Conservation (phyloP, 1,140 invertebrate species). For the Diplogasteroides magnus region DNA sequence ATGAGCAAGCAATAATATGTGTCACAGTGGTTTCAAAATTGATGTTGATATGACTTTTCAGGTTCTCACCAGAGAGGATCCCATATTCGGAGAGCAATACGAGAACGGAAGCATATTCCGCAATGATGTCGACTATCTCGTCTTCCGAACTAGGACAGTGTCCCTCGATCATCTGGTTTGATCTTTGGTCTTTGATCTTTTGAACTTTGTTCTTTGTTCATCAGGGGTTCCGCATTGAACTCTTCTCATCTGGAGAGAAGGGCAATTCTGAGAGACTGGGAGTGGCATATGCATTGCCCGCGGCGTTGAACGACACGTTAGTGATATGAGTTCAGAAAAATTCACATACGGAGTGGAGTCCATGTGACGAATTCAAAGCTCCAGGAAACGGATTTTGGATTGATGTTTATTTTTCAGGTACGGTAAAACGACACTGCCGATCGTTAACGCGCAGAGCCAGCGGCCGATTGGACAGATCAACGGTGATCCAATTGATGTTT, state of each 20-base stretch:
- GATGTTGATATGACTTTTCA: too few relatives aligned
- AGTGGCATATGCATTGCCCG: slow-evolving; percentile 29
- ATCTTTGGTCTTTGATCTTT: background rate
- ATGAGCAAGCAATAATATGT: slow-evolving; percentile 1
- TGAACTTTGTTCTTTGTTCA: background rate
- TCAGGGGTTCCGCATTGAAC: slow-evolving; percentile 32
- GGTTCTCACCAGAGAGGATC: slow-evolving; percentile 33
- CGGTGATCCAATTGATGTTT: slow-evolving; percentile 4
- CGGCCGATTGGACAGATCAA: slow-evolving; percentile 34
- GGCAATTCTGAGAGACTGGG: slow-evolving; percentile 22
- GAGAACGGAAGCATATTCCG: slow-evolving; percentile 29
- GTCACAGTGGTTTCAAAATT: too few relatives aligned
- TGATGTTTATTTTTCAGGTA: slow-evolving; percentile 3
- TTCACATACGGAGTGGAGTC: too few relatives aligned
- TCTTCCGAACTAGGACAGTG: slow-evolving; percentile 34
- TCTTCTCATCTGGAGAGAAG: slow-evolving; percentile 15
- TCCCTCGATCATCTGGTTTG: slow-evolving; percentile 24
- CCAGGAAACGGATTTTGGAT: background rate
- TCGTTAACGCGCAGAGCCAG: slow-evolving; percentile 20
- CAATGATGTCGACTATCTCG: slow-evolving; percentile 30
- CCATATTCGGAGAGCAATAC: slow-evolving; percentile 31
- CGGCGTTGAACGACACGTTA: slow-evolving; percentile 25
- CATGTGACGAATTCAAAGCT: too few relatives aligned
- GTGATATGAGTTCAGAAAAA: too few relatives aligned
- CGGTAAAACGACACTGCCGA: slow-evolving; percentile 26